Base-by-base conservation (phyloP, 2,888 invertebrate species). In the Eurytoma californica region DNA sequence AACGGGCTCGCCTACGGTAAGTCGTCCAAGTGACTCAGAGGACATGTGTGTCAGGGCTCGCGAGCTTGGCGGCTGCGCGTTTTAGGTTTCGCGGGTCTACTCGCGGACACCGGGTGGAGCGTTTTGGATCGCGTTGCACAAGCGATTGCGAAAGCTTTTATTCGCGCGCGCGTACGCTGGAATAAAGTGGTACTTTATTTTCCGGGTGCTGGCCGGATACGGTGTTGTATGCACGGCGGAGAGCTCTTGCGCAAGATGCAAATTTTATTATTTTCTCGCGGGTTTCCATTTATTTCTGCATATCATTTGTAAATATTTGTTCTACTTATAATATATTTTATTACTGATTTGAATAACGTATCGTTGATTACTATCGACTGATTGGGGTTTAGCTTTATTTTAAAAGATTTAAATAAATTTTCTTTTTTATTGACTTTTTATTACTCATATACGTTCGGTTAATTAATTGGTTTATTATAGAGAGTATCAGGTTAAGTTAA, bases 1-100 rank as follows among this genome's bases (percentile, higher is more conserved):
- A 87, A 88, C 58, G 91, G 91, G 81, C 85, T 90, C 66, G 90
- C 90, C 51, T 91, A 90, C 80, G 91, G 91, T 91, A 85, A 87
- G 87, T 81, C 63, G 53, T 39, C 39, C 30, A 39, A 63, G 39
- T 63, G 30, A 30, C 30, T 39, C 39, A 39, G 9, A 9, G 39
- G 20, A 58, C 58, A 70, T 61, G 58, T 68, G 74, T 80, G 80
- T 80, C 80, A 80, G 74, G 74, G 74, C 55, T 73, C 58, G 16
- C 14, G 58, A 30, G 24, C 24, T 24, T 51, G 24, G 24, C n/a
- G 28, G 18, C 9, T n/a, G 53, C 14, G n/a, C n/a, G 53, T 60
- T 20, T 58, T 58, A 18, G 16, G 3, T 58, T 58, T 58, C 57
- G n/a, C 18, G 57, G n/a, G 39, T 9, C 39, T 39, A 9, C 20